Conservation (phyloP, 1,140 invertebrate species). For the Heliconius nattereri region DNA sequence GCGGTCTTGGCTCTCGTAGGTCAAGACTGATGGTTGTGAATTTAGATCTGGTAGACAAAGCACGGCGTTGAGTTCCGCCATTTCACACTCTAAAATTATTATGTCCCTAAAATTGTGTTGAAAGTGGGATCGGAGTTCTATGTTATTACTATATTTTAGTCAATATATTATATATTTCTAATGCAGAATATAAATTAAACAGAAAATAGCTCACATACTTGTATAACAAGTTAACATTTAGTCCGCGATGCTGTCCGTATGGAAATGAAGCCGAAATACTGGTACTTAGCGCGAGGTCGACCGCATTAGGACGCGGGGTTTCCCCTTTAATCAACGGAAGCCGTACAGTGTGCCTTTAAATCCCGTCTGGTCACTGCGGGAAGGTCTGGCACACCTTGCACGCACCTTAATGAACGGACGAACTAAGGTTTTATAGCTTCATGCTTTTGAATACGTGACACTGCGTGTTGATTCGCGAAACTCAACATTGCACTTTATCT, state of each 20-base stretch:
- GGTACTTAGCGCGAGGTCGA: neutral
- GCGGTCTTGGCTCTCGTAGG: neutral
- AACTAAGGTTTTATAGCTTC: neutral
- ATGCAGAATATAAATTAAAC: too few species aligned
- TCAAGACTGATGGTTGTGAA: too few species aligned
- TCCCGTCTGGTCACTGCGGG: neutral
- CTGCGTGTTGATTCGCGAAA: too few species aligned
- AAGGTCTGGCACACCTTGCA: neutral
- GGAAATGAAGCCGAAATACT: neutral
- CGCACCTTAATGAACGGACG: neutral
- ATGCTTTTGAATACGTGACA: too few species aligned
- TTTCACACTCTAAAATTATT: too few species aligned
- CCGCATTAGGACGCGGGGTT: neutral
- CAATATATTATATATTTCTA: too few species aligned
- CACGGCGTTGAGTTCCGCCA: too few species aligned
- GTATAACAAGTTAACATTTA: neutral
- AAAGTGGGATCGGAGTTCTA: too few species aligned
- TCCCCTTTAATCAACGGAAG: constrained; percentile 5
- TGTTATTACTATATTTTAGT: too few species aligned
- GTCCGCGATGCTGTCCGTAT: neutral
- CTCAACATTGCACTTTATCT: too few species aligned
- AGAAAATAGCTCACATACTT: neutral
- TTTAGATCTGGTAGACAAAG: too few species aligned
- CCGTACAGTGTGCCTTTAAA: neutral
- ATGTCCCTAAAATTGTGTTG: too few species aligned